Conservation (phyloP, 2,797 vertebrate genomes). For the Falco biarmicus region DNA sequence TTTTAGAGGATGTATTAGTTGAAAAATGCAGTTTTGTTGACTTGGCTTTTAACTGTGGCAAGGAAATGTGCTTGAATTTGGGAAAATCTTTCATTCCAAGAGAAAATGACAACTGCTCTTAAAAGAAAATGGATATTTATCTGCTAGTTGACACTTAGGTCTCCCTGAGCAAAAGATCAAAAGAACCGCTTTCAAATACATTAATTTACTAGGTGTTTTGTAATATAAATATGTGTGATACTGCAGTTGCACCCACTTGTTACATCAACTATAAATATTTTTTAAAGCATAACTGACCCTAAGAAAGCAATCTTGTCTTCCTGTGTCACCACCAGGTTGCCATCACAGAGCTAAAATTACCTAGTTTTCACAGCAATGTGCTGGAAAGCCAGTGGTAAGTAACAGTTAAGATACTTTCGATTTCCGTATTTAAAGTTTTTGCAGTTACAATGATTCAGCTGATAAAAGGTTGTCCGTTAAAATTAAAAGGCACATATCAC, state of each 20-base stretch:
- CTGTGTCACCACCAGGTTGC: not conserved
- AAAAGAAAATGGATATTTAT: not conserved
- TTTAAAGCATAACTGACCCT: not conserved
- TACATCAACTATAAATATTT: not conserved
- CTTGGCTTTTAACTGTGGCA: conserved; percentile 17
- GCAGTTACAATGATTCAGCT: not conserved
- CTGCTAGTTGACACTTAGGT: not conserved
- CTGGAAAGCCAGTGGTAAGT: not conserved
- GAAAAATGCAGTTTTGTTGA: conserved; percentile 38
- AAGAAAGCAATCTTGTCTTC: not conserved
- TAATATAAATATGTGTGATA: not conserved
- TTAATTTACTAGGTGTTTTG: not conserved
- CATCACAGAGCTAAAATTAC: not conserved
- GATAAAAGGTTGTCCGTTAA: not conserved
- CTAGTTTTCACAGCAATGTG: not conserved
- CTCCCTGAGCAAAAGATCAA: not conserved
- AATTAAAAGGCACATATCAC: not conserved
- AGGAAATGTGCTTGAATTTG: not conserved
- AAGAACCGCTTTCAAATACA: not conserved
- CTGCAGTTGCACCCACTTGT: not conserved
- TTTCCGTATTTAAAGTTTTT: not conserved
- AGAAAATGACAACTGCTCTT: not conserved
- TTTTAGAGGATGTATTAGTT: conserved; percentile 56
- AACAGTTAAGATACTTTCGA: not conserved
- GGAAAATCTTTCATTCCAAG: not conserved